Conservation (phyloP, 2,113 vertebrate genomes). For the Charadrius vociferus region DNA sequence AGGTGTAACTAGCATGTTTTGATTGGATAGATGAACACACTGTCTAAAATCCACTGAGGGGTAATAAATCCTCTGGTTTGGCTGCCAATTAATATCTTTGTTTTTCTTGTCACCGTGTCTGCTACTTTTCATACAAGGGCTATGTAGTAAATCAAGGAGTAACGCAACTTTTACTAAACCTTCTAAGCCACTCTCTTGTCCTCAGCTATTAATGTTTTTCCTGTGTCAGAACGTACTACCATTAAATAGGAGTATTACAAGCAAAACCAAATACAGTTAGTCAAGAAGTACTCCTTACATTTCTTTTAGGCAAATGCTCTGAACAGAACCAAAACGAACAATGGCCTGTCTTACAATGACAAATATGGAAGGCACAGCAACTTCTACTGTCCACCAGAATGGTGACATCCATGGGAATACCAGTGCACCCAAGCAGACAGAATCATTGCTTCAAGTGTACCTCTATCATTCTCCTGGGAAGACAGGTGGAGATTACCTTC, state of each 20-base stretch:
- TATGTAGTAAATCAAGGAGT: not conserved
- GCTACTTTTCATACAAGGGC: not conserved
- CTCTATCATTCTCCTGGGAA: slow-evolving; percentile 82
- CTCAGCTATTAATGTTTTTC: not conserved
- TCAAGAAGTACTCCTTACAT: not conserved
- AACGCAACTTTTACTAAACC: not conserved
- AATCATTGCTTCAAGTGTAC: slow-evolving; percentile 79
- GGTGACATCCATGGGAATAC: slow-evolving; percentile 73
- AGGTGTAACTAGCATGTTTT: not conserved
- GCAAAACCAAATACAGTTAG: not conserved
- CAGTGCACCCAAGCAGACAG: slow-evolving; percentile 67
- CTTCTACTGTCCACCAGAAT: slow-evolving; percentile 64
- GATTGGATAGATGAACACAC: not conserved
- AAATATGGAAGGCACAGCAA: slow-evolving; percentile 79
- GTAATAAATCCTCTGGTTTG: not conserved
- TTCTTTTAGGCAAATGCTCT: slow-evolving; percentile 61
- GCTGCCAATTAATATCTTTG: not conserved
- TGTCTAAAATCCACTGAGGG: not conserved
- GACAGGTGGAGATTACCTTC: slow-evolving; percentile 72
- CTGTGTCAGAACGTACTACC: not conserved
- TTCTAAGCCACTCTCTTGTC: not conserved
- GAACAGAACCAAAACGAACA: slow-evolving; percentile 51
- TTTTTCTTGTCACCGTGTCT: not conserved
- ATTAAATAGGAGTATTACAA: not conserved
- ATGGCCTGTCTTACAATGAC: slow-evolving; percentile 88